phyloP scores from a whole-genome alignment of 2,888 invertebrate genomes.

The Trissolcus brochymenae region DNA sequence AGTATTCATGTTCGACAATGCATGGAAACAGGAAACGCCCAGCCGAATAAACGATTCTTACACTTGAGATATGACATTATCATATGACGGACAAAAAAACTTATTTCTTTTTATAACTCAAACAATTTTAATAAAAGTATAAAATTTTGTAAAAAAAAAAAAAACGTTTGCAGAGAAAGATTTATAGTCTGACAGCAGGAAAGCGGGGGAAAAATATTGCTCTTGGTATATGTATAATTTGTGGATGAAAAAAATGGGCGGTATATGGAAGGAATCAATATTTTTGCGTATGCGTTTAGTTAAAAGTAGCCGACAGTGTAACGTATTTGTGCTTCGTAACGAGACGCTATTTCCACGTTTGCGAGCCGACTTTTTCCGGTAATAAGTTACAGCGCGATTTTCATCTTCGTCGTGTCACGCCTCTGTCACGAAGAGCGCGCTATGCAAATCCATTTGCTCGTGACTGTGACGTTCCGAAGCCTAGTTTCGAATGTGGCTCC shows the following conservation, averaged over 20 bases:
- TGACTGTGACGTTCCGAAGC: constrained; percentile 38
- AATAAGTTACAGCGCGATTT: constrained; percentile 47
- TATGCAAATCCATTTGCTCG: constrained; percentile 45
- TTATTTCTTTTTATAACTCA: neutral
- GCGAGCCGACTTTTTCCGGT: constrained; percentile 38
- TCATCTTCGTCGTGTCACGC: constrained; percentile 45
- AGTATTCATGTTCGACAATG: constrained; percentile 3
- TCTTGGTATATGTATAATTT: neutral
- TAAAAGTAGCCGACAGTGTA: constrained; percentile 15
- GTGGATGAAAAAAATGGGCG: neutral
- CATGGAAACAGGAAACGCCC: neutral
- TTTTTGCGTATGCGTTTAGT: constrained; percentile 6
- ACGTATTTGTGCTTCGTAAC: constrained; percentile 26
- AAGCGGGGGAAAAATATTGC: too few relatives aligned
- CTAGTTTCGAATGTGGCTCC: constrained; percentile 37
- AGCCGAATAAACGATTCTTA: constrained; percentile 18
- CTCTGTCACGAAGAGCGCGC: constrained; percentile 42
- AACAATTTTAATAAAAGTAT: too few relatives aligned
- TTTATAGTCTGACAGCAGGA: too few relatives aligned
- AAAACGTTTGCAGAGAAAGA: too few relatives aligned
- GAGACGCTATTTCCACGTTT: constrained; percentile 26
- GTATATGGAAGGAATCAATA: neutral
- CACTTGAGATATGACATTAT: neutral
- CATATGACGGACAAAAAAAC: neutral
- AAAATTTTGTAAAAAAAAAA: too few relatives aligned